These are phyloP conservation scores for Crioceris asparagi DNA, from an alignment of 2,888 invertebrate genomes.

Conservation along the genomic window DNA sequence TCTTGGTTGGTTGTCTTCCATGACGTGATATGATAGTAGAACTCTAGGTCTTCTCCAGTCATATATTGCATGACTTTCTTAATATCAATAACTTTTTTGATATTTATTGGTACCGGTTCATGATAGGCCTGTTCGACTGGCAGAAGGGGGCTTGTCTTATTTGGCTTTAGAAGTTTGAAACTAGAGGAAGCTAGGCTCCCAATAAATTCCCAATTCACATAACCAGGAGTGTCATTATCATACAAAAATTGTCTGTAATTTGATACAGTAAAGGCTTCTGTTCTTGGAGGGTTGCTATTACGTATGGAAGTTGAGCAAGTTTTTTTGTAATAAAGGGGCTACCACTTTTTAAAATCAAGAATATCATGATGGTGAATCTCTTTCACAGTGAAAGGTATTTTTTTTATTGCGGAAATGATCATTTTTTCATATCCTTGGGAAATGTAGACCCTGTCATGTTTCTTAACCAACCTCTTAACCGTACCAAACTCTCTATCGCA, in stretches of 20 bases:
- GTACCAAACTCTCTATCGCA: conserved; percentile 18
- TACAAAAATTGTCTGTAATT: conserved; percentile 12
- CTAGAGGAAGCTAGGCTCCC: background rate
- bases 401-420: conserved; percentile 10
- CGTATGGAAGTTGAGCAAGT: background rate
- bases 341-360: conserved; percentile 11
- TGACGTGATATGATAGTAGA: background rate
- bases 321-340: conserved; percentile 8
- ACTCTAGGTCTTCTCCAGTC: conserved; percentile 8
- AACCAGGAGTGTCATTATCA: conserved; percentile 7
- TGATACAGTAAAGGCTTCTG: conserved; percentile 10
- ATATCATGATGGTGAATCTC: conserved; percentile 9
- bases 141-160: background rate
- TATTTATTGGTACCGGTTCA: conserved; percentile 13
- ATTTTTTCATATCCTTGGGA: conserved; percentile 16
- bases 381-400: conserved; percentile 11
- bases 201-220: background rate
- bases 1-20: too few species aligned
- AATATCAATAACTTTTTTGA: conserved; percentile 12
- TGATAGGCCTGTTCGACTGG: conserved; percentile 5
- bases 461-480: conserved; percentile 13
- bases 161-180: background rate
- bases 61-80: conserved; percentile 10
- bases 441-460: conserved; percentile 16
- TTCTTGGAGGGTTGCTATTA: conserved; percentile 6